phyloP scores from a whole-genome alignment of 2,888 invertebrate species.

The Chironomus tentans region DNA sequence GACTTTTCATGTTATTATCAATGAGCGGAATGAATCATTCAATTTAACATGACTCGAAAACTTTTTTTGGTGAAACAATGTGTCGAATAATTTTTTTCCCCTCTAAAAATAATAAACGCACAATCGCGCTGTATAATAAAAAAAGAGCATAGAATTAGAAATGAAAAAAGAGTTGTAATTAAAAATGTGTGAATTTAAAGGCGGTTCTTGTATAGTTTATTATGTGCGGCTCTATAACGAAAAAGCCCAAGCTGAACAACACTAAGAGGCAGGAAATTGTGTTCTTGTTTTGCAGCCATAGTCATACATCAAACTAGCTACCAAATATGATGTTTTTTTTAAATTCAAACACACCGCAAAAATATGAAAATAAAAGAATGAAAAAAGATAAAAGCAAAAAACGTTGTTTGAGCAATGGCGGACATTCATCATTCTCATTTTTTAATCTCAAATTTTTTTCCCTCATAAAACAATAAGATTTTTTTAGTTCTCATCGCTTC shows the following conservation, averaged over 20 bases:
- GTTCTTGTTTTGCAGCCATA: conserved; percentile 15
- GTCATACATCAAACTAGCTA: conserved; percentile 15
- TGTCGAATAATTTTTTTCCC: not conserved
- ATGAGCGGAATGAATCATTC: too few relatives aligned
- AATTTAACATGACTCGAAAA: too few relatives aligned
- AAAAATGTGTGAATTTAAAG: conserved; percentile 22
- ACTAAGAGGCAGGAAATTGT: conserved; percentile 19
- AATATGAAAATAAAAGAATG: not conserved
- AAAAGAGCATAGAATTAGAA: not conserved
- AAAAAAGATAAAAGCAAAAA: not conserved
- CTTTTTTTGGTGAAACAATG: not conserved
- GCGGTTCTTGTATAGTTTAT: conserved; percentile 7
- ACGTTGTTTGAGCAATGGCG: not conserved
- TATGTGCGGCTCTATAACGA: not conserved
- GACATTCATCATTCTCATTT: not conserved
- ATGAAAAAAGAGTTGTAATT: not conserved
- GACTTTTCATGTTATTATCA: too few relatives aligned
- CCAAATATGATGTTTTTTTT: not conserved
- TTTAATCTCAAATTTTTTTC: not conserved
- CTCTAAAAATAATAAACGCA: too few relatives aligned
- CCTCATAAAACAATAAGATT: not conserved
- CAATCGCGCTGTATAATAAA: too few relatives aligned
- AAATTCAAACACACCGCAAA: not conserved
- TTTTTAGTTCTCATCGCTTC: not conserved
- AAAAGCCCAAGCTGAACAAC: not conserved